phyloP scores from a whole-genome alignment of 2,113 vertebrate species.

The Atlantisia rogersi region DNA sequence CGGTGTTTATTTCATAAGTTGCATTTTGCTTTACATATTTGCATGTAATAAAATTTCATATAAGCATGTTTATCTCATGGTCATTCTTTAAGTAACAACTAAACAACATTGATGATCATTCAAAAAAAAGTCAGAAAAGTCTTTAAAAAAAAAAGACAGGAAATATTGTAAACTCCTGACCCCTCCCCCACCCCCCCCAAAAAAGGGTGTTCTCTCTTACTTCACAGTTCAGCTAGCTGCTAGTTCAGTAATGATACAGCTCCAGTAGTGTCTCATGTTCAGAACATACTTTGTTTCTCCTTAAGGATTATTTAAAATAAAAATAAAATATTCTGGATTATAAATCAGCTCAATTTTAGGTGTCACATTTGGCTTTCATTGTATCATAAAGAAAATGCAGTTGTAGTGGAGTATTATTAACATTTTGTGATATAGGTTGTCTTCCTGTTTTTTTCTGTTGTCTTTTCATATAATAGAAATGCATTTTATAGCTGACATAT shows the following conservation, averaged over 20 bases:
- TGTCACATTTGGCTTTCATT: neutral
- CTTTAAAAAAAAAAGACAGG: neutral
- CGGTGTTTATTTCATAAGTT: rapidly evolving
- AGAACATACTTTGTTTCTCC: neutral
- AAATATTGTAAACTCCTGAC: neutral
- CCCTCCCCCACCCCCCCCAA: neutral
- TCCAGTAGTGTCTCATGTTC: neutral
- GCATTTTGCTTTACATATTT: neutral
- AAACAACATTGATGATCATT: neutral
- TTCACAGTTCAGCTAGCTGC: neutral
- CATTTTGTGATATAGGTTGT: conserved; percentile 6
- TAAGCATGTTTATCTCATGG: neutral
- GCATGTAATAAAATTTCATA: neutral
- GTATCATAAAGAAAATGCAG: neutral
- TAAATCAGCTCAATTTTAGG: neutral
- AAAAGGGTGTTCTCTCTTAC: neutral
- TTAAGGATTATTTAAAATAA: neutral
- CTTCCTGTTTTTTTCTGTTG: conserved; percentile 26
- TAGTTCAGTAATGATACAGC: neutral
- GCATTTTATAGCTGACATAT: conserved; percentile 66
- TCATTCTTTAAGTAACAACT: neutral
- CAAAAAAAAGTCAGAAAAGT: neutral
- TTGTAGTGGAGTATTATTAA: neutral
- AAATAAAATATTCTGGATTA: neutral
- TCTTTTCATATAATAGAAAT: conserved; percentile 46